Percentiles rank a stretch among this genome's conserved stretches.
Evolutionary conservation across 2,113 vertebrate species (phyloP).

Genomic region (Mesitornis unicolor): DNA sequence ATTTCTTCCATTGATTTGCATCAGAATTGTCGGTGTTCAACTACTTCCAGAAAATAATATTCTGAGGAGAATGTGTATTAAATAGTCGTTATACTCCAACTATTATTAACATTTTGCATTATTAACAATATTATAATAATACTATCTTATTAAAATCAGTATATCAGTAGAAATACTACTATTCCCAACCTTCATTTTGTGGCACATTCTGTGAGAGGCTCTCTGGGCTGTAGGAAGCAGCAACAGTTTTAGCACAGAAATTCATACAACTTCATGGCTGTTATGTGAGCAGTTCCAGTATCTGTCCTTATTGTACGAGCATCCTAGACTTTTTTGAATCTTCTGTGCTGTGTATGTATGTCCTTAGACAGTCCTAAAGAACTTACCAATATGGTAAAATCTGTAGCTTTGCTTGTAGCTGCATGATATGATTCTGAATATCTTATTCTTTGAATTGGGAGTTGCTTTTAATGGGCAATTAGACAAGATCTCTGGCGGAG

Average conservation of each 20-base stretch:
- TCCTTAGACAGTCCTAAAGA: neutral
- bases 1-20: neutral
- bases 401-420: neutral
- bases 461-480: neutral
- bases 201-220: neutral
- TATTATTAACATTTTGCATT: slow-evolving; percentile 28
- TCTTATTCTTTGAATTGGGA: neutral
- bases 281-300: neutral
- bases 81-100: neutral
- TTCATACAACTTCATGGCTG: neutral
- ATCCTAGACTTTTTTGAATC: neutral
- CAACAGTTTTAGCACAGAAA: neutral
- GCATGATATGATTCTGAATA: neutral
- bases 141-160: slow-evolving; percentile 47
- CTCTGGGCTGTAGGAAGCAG: neutral
- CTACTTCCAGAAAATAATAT: neutral
- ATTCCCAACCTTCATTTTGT: neutral
- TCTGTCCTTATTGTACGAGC: neutral
- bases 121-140: slow-evolving; percentile 21
- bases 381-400: neutral
- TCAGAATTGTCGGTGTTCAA: neutral
- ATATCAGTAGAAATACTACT: slow-evolving; percentile 28
- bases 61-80: neutral
- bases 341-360: neutral
- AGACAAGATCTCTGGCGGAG: neutral